These are phyloP conservation scores for Philypnodon macrostomus DNA, from an alignment of 2,797 vertebrate species.

Conservation along the genomic window DNA sequence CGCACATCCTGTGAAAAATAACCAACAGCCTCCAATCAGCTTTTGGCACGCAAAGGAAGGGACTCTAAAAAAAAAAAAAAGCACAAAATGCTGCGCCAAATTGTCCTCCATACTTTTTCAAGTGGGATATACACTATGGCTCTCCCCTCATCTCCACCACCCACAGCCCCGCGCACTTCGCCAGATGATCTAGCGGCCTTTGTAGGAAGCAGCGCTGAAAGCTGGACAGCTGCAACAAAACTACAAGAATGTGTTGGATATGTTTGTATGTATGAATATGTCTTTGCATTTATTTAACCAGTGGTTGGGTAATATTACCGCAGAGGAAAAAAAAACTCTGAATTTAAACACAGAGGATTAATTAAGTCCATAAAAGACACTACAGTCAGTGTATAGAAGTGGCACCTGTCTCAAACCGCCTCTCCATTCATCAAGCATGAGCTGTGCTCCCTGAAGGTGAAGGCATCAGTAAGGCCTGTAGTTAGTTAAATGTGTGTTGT, in stretches of 20 bases:
- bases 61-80: constrained; percentile 69
- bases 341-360: not conserved
- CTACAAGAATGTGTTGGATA: constrained; percentile 27
- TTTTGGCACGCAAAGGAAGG: constrained; percentile 93
- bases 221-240: constrained; percentile 45
- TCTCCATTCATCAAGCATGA: constrained; percentile 24
- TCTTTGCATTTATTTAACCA: constrained; percentile 33
- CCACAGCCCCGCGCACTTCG: constrained; percentile 55
- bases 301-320: constrained; percentile 11
- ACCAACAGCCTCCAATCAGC: constrained; percentile 98
- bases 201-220: constrained; percentile 50
- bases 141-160: constrained; percentile 58
- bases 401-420: constrained; percentile 5
- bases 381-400: not conserved
- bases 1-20: constrained; percentile 95
- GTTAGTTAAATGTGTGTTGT: constrained; percentile 33
- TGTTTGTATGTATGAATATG: constrained; percentile 11
- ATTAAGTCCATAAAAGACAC: not conserved
- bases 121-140: constrained; percentile 73
- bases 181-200: constrained; percentile 67
- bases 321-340: constrained; percentile 23
- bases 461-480: constrained; percentile 23
- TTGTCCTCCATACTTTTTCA: constrained; percentile 92
- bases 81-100: constrained; percentile 94
- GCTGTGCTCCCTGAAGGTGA: constrained; percentile 20